phyloP scores from a whole-genome alignment of 1,140 invertebrate species.

The Charaxes varanes region DNA sequence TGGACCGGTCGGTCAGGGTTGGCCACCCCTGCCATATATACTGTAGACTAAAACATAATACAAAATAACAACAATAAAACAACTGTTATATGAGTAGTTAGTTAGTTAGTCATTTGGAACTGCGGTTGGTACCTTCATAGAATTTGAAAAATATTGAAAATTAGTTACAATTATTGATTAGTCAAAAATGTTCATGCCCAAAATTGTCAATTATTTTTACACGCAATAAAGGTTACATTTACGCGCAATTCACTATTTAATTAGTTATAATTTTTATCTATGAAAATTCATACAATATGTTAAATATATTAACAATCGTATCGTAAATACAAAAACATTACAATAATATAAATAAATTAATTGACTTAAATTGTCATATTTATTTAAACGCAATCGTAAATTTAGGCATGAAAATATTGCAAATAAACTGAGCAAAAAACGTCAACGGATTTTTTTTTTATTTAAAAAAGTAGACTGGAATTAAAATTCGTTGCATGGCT shows the following conservation, averaged over 20 bases:
- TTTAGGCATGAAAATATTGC: constrained; percentile 9
- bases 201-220: constrained; percentile 6
- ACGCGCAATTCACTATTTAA: constrained; percentile 1
- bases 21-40: too few relatives aligned
- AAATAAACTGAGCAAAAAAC: constrained; percentile 26
- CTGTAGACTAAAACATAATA: too few relatives aligned
- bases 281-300: constrained; percentile 16
- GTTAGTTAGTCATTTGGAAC: too few relatives aligned
- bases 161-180: constrained; percentile 1
- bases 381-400: constrained; percentile 2
- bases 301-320: constrained; percentile 8
- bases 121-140: too few relatives aligned
- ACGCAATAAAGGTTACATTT: constrained; percentile 6
- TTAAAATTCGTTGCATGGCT: constrained; percentile 43
- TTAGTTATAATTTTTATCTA: constrained; percentile 12
- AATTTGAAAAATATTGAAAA: constrained; percentile 5
- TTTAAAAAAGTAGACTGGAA: constrained; percentile 16
- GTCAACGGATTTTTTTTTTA: too few relatives aligned
- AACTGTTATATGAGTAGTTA: too few relatives aligned
- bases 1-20: too few relatives aligned
- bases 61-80: too few relatives aligned
- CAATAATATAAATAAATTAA: constrained; percentile 22
- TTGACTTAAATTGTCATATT: constrained; percentile 18
- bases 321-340: constrained; percentile 2
- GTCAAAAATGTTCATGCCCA: constrained; percentile 1